phyloP scores from a whole-genome alignment of 2,888 invertebrate species.

The Ichneumoninae sp. region DNA sequence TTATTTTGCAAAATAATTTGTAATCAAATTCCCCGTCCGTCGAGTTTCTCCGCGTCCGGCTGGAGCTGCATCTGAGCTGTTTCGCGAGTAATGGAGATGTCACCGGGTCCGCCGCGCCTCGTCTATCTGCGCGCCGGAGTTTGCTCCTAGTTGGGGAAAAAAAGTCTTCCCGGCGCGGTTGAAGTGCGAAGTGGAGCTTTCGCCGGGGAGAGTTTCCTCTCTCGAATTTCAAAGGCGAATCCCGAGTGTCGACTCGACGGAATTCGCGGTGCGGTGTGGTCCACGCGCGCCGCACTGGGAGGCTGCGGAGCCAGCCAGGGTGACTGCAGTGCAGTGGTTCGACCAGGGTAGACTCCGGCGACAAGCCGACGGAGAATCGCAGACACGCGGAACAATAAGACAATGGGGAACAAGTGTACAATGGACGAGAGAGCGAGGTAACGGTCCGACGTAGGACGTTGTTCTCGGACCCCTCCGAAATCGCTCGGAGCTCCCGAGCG shows the following conservation, averaged over 20 bases:
- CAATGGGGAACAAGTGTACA: slow-evolving; percentile 80
- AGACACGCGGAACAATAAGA: slow-evolving; percentile 78
- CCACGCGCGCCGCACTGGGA: slow-evolving; percentile 32
- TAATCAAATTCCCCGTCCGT: neutral
- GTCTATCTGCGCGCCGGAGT: neutral
- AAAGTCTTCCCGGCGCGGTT: slow-evolving; percentile 19
- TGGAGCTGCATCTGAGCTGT: neutral
- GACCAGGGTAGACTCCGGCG: slow-evolving; percentile 49
- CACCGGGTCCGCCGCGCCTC: neutral
- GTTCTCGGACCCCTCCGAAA: slow-evolving; percentile 65
- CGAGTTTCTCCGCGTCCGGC: neutral
- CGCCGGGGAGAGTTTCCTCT: slow-evolving; percentile 9
- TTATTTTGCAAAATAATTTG: neutral
- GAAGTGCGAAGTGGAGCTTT: slow-evolving; percentile 34
- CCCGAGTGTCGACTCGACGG: slow-evolving; percentile 36
- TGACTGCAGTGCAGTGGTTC: slow-evolving; percentile 21
- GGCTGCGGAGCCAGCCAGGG: slow-evolving; percentile 17
- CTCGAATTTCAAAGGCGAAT: slow-evolving; percentile 45
- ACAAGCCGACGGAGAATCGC: slow-evolving; percentile 66
- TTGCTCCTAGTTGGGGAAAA: neutral
- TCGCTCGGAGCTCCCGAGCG: slow-evolving; percentile 56
- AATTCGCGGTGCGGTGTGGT: slow-evolving; percentile 51
- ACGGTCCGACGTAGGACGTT: slow-evolving; percentile 63
- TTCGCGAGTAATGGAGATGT: slow-evolving; percentile 8
- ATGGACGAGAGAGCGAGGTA: slow-evolving; percentile 69